A percentile compares a stretch with the other conserved stretches of the same genome.
Conservation (phyloP, 2,113 vertebrate species). For the Anolis sagrei region DNA sequence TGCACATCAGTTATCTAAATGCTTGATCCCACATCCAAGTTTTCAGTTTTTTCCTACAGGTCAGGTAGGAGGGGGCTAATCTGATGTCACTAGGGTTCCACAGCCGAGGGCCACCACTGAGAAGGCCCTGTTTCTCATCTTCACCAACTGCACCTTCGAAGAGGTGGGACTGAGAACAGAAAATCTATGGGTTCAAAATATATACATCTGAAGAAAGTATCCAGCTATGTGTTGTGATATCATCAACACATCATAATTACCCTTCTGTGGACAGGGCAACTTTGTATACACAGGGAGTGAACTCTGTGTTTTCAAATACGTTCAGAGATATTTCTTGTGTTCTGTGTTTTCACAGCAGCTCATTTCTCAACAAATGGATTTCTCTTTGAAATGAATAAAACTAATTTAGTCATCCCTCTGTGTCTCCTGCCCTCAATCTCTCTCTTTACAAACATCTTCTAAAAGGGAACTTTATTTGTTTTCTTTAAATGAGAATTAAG, state of each 20-base stretch:
- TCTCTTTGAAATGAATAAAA: neutral
- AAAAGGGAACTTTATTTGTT: neutral
- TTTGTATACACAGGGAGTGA: neutral
- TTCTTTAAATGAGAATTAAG: neutral
- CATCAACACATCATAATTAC: neutral
- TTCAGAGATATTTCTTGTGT: neutral
- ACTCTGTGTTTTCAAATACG: neutral
- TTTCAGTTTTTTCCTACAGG: too few relatives aligned
- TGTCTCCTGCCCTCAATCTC: too few relatives aligned
- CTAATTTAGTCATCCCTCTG: neutral
- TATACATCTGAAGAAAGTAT: neutral
- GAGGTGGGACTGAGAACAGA: too few relatives aligned
- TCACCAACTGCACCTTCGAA: too few relatives aligned
- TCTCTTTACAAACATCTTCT: neutral
- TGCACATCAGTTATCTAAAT: too few relatives aligned
- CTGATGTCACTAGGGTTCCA: too few relatives aligned
- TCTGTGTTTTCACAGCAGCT: neutral
- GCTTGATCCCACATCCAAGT: too few relatives aligned
- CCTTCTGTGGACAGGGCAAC: too few relatives aligned
- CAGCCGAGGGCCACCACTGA: too few relatives aligned
- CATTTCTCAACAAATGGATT: neutral
- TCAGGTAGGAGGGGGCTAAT: too few relatives aligned
- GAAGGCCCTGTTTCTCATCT: too few relatives aligned
- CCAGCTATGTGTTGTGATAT: neutral
- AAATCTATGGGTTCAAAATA: too few relatives aligned